A percentile compares a stretch with the other conserved stretches of the same genome.
Conservation (phyloP, 2,888 invertebrate species). For the Chromoteleia sp. region DNA sequence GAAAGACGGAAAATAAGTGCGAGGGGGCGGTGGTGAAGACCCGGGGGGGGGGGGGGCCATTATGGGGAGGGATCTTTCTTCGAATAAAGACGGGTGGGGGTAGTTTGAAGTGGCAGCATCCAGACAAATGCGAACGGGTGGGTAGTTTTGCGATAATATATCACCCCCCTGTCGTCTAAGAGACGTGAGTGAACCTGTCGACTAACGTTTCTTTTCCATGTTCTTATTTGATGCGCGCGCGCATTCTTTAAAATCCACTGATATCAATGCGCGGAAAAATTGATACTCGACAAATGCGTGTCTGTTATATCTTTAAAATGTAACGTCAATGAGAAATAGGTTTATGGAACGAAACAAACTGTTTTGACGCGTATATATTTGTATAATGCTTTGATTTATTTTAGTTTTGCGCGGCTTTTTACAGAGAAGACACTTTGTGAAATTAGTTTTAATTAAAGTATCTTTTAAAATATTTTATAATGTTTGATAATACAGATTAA, state of each 20-base stretch:
- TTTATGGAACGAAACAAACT: not conserved
- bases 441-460: no score
- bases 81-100: conserved; percentile 80
- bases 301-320: not conserved
- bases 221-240: conserved; percentile 34
- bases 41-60: conserved; percentile 79
- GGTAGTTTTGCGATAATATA: conserved; percentile 80
- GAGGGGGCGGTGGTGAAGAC: conserved; percentile 78
- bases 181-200: conserved; percentile 82
- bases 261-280: not conserved
- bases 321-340: not conserved
- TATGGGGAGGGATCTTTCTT: conserved; percentile 84
- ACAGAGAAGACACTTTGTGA: no score
- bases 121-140: conserved; percentile 69
- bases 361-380: no score
- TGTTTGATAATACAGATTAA: no score
- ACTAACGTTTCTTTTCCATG: conserved; percentile 76
- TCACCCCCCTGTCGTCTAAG: conserved; percentile 82
- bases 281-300: not conserved
- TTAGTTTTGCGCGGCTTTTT: no score
- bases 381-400: not conserved
- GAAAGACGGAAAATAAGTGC: conserved; percentile 67
- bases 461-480: no score
- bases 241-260: not conserved
- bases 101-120: conserved; percentile 75